Evolutionary conservation across 1,140 invertebrate species (phyloP).

Genomic region (Littorina saxatilis): DNA sequence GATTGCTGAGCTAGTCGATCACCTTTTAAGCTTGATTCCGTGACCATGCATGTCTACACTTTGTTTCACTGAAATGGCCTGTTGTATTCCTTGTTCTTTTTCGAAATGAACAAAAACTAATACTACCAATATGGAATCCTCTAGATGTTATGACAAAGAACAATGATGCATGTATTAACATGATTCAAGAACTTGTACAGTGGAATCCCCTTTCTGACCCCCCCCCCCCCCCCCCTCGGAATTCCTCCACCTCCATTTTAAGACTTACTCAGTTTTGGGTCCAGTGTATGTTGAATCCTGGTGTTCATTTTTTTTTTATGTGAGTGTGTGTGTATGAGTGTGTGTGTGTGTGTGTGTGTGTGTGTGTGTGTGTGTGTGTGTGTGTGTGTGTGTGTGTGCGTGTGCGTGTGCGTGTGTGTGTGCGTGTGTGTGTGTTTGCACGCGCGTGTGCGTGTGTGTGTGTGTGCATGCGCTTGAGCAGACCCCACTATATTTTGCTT

Average conservation of each 20-base stretch:
- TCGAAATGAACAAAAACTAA: too few relatives aligned
- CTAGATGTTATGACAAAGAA: too few relatives aligned
- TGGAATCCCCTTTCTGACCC: not conserved
- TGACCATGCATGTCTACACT: too few relatives aligned
- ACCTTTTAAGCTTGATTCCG: too few relatives aligned
- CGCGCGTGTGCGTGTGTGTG: slow-evolving; percentile 1
- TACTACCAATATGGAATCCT: too few relatives aligned
- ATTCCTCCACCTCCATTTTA: not conserved
- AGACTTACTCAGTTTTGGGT: not conserved
- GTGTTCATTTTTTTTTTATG: not conserved
- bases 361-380: slow-evolving; percentile 18
- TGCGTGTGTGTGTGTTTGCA: too few relatives aligned
- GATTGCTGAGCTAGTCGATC: too few relatives aligned
- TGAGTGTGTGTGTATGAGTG: slow-evolving; percentile 3
- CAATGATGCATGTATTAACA: too few relatives aligned
- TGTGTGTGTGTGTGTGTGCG: slow-evolving; percentile 13
- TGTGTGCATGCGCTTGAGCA: not conserved
- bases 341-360: slow-evolving; percentile 17
- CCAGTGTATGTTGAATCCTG: not conserved
- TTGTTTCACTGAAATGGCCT: too few relatives aligned
- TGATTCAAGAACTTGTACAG: too few relatives aligned
- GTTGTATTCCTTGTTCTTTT: too few relatives aligned
- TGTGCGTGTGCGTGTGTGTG: slow-evolving; percentile 11
- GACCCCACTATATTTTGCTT: too few relatives aligned
- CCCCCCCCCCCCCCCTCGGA: not conserved